Percentiles rank a stretch among this genome's conserved stretches.
phyloP scores from a whole-genome alignment of 2,888 invertebrate genomes.

The Meta bourneti region DNA sequence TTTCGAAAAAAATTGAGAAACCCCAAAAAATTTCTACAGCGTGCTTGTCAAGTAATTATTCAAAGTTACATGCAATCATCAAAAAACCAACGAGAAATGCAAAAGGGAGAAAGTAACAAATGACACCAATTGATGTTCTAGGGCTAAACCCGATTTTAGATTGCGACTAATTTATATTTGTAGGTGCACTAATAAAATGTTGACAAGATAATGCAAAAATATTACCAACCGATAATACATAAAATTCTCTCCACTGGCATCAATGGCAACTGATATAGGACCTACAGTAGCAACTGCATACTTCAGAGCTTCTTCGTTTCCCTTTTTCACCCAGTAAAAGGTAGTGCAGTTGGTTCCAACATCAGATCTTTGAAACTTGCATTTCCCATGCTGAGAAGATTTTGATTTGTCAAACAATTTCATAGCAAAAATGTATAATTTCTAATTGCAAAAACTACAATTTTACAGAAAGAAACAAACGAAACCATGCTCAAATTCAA shows the following conservation, averaged over 20 bases:
- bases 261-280: constrained; percentile 31
- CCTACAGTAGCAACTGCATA: constrained; percentile 22
- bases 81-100: too few relatives aligned
- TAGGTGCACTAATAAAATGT: too few relatives aligned
- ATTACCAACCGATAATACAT: constrained; percentile 20
- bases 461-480: not conserved
- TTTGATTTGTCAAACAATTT: not conserved
- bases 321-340: not conserved
- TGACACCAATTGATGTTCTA: too few relatives aligned
- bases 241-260: constrained; percentile 13
- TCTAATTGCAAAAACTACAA: not conserved
- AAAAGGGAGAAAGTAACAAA: too few relatives aligned
- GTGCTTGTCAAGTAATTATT: too few relatives aligned
- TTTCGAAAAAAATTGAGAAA: too few relatives aligned
- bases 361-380: constrained; percentile 17
- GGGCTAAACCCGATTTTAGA: too few relatives aligned
- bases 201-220: too few relatives aligned
- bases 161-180: too few relatives aligned
- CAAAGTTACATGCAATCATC: too few relatives aligned
- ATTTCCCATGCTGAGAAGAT: not conserved
- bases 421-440: not conserved
- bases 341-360: constrained; percentile 29
- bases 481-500: not conserved
- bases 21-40: too few relatives aligned
- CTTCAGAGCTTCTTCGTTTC: constrained; percentile 17